Base-by-base conservation (phyloP, 1,140 invertebrate species). In the Pseudomyrmex concolor region DNA sequence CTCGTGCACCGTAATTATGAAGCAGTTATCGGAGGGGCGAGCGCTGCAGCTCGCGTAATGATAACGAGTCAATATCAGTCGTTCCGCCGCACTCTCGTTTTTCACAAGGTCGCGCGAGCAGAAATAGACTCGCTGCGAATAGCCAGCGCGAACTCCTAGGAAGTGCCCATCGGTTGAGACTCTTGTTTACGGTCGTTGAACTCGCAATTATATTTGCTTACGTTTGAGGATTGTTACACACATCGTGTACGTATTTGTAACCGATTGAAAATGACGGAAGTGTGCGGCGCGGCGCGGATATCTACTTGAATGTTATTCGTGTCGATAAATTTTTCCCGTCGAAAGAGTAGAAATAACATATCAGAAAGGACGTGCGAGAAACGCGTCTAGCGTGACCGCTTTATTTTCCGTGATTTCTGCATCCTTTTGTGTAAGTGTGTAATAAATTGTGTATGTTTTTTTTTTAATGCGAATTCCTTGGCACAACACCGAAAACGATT, bases 51-150 rank as follows among this genome's bases (percentile, higher is more conserved):
- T 17, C 1, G 13, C 63, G 25, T 67, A 77, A 71, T 71, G 76
- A 80, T 80, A 80, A 80, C 76, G 66, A 71, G 45, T 43, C 22
- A n/a, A 68, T 80, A 80, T 80, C 66, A 59, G 48, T 78, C 64
- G 64, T n/a, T 3, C n/a, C 25, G 17, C 62, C 25, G 34, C 43
- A 64, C 34, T 78, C 76, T 78, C 76, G 64, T 78, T 80, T 71
- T 50, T 71, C 76, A n/a, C 76, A 80, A 80, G 76, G 76, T 70
- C 76, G 76, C 45, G 43, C 34, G 13, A 13, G 25, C 74, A 68
- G 43, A 45, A 78, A 70, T 70, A 78, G 64, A 78, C 43, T 45
- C 76, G 43, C 54, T 43, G 19, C 17, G 64, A 80, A 80, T 80
- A 71, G 76, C 59, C 17, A 17, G 10, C 5, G 15, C 34, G 54